phyloP scores from a whole-genome alignment of 2,888 invertebrate genomes.

The Margaritifera margaritifera region DNA sequence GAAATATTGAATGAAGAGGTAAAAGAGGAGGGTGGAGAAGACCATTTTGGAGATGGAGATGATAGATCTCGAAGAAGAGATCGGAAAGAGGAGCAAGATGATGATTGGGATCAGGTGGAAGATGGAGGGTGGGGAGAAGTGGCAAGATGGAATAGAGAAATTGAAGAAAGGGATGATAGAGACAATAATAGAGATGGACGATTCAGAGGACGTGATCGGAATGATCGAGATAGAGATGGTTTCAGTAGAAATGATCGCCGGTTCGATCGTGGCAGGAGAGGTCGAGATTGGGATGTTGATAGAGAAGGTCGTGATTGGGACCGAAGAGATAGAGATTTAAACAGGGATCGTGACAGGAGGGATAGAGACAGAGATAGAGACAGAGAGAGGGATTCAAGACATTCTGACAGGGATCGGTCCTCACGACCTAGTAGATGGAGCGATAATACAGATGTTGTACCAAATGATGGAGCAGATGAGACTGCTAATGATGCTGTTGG shows the following conservation, averaged over 20 bases:
- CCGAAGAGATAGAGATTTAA: conserved; percentile 1
- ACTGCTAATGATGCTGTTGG: conserved; percentile 2
- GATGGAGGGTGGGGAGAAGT: conserved; percentile 12
- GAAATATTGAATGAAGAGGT: conserved; percentile 15
- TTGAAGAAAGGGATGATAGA: conserved; percentile 9
- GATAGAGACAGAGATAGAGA: conserved; percentile 7
- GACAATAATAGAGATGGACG: conserved; percentile 10
- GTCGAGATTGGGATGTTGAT: conserved; percentile 8
- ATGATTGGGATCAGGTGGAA: conserved; percentile 34
- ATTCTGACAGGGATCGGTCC: conserved; percentile 15
- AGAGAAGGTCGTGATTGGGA: conserved; percentile 11
- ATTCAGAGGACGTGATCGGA: conserved; percentile 2
- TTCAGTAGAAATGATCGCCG: conserved; percentile 14
- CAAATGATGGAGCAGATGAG: background rate
- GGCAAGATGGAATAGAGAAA: conserved; percentile 11
- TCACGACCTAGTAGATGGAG: conserved; percentile 46
- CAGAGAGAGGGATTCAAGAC: conserved; percentile 4
- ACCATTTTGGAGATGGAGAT: conserved; percentile 10
- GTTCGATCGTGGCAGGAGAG: conserved; percentile 5
- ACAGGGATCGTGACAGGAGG: conserved; percentile 18
- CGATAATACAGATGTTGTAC: conserved; percentile 15
- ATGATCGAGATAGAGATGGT: conserved; percentile 12
- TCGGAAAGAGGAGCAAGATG: conserved; percentile 31
- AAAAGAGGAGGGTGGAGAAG: conserved; percentile 5
- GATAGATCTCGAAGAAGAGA: conserved; percentile 25